Percentiles rank a stretch among this genome's conserved stretches.
phyloP scores from a whole-genome alignment of 2,113 vertebrate genomes.

The Sclerurus mexicanus region DNA sequence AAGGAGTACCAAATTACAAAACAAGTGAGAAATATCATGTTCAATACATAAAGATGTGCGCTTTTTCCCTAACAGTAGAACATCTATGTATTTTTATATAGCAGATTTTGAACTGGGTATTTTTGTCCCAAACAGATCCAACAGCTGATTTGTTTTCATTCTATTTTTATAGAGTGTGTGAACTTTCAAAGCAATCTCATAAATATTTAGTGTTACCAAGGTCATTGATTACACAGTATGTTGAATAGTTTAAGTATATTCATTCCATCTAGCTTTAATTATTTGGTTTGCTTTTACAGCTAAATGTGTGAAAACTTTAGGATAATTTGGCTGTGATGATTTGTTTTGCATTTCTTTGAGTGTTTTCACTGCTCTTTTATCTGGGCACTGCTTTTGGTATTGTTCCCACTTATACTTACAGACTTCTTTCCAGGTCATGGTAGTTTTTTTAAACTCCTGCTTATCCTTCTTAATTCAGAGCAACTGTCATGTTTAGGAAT shows the following conservation, averaged over 20 bases:
- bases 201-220: neutral
- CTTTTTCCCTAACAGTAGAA: neutral
- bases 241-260: neutral
- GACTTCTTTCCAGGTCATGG: neutral
- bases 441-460: neutral
- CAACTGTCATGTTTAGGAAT: neutral
- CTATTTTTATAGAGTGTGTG: neutral
- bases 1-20: neutral
- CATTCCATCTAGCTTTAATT: neutral
- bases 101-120: neutral
- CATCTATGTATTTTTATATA: neutral
- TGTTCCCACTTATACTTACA: neutral
- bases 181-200: neutral
- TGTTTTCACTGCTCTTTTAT: neutral
- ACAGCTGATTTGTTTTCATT: neutral
- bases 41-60: neutral
- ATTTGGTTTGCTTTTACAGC: neutral
- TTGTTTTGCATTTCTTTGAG: neutral
- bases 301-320: neutral
- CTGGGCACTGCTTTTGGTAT: neutral
- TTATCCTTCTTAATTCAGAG: neutral
- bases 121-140: neutral
- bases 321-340: neutral
- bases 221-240: neutral
- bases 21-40: neutral